phyloP scores from a whole-genome alignment of 23 tunicate genomes.

The Trididemnum nubilum region DNA sequence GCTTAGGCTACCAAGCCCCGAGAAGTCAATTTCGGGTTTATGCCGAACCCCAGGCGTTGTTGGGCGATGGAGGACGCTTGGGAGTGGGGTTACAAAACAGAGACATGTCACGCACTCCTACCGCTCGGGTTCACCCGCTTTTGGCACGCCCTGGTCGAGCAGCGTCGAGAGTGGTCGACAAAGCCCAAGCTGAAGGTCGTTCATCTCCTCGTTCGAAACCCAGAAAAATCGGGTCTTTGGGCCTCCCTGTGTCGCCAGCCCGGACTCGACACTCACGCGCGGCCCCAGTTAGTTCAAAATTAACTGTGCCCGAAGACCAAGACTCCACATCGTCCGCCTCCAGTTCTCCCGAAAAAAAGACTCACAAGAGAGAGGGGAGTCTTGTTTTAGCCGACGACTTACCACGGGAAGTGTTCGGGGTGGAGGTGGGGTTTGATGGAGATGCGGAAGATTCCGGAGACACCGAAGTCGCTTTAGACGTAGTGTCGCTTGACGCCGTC shows the following conservation, averaged over 20 bases:
- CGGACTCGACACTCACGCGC: neutral
- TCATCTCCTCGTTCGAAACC: conserved; percentile 15
- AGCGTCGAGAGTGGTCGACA: conserved; percentile 19
- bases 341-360: neutral
- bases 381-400: conserved; percentile 57
- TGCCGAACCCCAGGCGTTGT: conserved; percentile 72
- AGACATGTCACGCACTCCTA: conserved; percentile 60
- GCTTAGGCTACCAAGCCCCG: conserved; percentile 73
- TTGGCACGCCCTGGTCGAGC: conserved; percentile 83
- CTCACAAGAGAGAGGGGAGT: conserved; percentile 53
- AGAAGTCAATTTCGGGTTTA: conserved; percentile 74
- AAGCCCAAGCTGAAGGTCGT: neutral
- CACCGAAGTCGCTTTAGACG: conserved; percentile 46
- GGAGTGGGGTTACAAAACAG: conserved; percentile 35
- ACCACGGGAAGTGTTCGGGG: conserved; percentile 55
- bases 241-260: conserved; percentile 34
- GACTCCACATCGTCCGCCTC: neutral
- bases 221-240: conserved; percentile 10
- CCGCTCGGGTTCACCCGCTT: conserved; percentile 79
- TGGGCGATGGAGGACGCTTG: conserved; percentile 21
- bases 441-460: conserved; percentile 47
- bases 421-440: conserved; percentile 37
- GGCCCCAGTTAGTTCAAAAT: neutral
- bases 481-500: conserved; percentile 45
- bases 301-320: neutral